Evolutionary conservation across 92 coral and sea anemone genomes (phyloP), one percentile per base, ranked within the genome.

Genomic region (Diadumene lineata): DNA sequence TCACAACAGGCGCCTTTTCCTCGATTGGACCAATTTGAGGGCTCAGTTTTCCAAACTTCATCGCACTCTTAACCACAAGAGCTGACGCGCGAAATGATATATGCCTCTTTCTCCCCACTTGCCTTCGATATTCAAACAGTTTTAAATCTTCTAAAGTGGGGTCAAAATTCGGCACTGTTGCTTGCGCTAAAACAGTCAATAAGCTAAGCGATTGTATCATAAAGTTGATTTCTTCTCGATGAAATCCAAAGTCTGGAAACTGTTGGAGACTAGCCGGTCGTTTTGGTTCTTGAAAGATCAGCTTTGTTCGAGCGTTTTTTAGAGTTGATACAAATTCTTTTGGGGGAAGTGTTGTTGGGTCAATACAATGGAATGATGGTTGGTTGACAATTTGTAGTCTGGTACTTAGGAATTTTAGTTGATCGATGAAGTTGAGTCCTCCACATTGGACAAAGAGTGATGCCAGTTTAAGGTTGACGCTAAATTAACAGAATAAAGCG

Each of bases 331-430:
- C 55, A 25, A 81, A 56, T 43, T 87, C 92, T 62, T 79, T 87
- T 46, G 97, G 97, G 26, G 97, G 86, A 28, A 91, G 87, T 43
- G 60, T 81, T 15, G 97, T 74, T 21, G 92, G 90, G 77, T 91
- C 92, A 33, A 91, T 91, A 62, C 57, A 71, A 60, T 81, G 92
- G 72, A 81, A 84, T 31, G 85, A 66, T 1, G 92, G 90, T 16
- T 84, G 90, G 79, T 91, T 91, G 24, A 75, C 87, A 7, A 70
- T 31, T 1, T 84, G 82, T 16, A 91, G 88, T 78, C 79, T 91
- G 51, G 60, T 75, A 80, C 88, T 91, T 0, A 91, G 83, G 60
- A 77, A 78, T 48, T 66, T 64, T 18, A 91, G 75, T 57, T 91
- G 90, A 1, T 69, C 68, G 32, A 91, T 69, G 32, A 89, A 84